A percentile compares a stretch with the other conserved stretches of the same genome.
These are phyloP conservation scores for Ctenodactylus gundi DNA, from an alignment of 2,113 vertebrate species.

Conservation along the genomic window DNA sequence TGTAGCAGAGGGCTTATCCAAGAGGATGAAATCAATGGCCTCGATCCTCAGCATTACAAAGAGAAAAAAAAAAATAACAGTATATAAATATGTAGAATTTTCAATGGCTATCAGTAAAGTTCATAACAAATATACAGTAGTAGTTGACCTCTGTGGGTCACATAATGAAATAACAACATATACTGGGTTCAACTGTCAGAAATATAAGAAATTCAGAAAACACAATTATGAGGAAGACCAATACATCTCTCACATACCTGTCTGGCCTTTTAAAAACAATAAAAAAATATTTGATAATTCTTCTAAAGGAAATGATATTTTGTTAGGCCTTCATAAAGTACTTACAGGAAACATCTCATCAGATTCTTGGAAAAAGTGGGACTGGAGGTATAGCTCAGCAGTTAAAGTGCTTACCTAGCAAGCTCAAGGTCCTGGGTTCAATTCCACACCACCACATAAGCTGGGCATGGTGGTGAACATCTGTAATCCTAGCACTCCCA, in stretches of 20 bases:
- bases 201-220: slow-evolving; percentile 5
- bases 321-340: not conserved
- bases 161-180: not conserved
- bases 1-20: not conserved
- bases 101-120: not conserved
- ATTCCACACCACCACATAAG: no score
- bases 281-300: not conserved
- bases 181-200: not conserved
- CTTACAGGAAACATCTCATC: not conserved
- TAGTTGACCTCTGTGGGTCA: not conserved
- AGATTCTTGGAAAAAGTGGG: not conserved
- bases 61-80: not conserved
- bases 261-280: not conserved
- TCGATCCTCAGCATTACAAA: not conserved
- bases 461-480: no score
- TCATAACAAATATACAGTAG: not conserved
- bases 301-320: not conserved
- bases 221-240: not conserved
- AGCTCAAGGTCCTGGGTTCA: no score
- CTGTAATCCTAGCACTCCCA: no score
- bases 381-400: no score
- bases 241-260: not conserved
- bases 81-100: no score
- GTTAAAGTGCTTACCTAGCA: no score
- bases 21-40: no score